Evolutionary conservation across 2,888 invertebrate genomes (phyloP).

Genomic region (Eristalis pertinax): DNA sequence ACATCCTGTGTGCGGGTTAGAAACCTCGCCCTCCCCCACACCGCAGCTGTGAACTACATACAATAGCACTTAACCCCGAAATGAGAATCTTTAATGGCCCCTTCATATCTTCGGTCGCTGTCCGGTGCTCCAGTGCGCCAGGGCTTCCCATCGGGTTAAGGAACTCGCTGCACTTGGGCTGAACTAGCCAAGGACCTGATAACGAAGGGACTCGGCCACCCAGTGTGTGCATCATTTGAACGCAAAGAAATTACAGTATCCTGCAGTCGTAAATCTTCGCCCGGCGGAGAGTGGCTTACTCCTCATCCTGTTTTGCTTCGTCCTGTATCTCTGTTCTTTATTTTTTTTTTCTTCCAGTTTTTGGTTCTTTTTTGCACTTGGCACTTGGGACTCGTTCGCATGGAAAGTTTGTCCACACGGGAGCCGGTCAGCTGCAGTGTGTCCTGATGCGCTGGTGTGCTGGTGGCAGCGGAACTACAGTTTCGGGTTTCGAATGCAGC

Average conservation of each 20-base stretch:
- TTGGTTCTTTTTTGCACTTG: neutral
- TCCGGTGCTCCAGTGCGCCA: neutral
- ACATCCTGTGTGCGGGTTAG: no score
- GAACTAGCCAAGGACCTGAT: slow-evolving; percentile 25
- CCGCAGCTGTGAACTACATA: slow-evolving; percentile 55
- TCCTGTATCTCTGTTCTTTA: neutral
- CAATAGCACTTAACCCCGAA: slow-evolving; percentile 70
- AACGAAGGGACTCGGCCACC: slow-evolving; percentile 27
- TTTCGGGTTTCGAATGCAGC: slow-evolving; percentile 41
- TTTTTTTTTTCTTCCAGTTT: neutral
- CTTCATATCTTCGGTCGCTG: neutral
- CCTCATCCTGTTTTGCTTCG: slow-evolving; percentile 55
- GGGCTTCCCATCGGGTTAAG: neutral
- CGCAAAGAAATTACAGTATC: slow-evolving; percentile 63
- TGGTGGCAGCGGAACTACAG: slow-evolving; percentile 60
- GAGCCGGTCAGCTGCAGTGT: neutral
- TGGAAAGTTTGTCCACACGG: slow-evolving; percentile 32
- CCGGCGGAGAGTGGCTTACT: slow-evolving; percentile 13
- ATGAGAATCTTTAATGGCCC: slow-evolving; percentile 55
- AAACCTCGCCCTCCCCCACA: no score
- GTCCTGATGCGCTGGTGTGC: neutral
- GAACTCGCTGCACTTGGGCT: neutral
- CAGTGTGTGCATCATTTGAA: slow-evolving; percentile 53
- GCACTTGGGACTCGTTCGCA: slow-evolving; percentile 6
- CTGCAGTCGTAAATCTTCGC: slow-evolving; percentile 68